phyloP scores from a whole-genome alignment of 2,113 vertebrate species.

The Coracopsis vasa region DNA sequence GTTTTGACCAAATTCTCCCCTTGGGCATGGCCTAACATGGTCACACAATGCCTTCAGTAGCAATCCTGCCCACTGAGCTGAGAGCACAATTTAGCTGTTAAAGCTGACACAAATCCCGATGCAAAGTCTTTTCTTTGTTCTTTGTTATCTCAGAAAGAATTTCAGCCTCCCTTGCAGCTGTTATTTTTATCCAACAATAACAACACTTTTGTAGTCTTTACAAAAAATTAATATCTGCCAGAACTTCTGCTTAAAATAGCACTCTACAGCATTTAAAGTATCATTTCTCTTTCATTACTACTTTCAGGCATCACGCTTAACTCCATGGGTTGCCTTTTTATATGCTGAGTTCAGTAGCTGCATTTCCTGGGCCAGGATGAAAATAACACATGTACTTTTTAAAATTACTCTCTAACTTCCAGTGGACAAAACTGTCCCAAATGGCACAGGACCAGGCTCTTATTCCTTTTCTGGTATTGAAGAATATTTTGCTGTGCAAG shows the following conservation, averaged over 20 bases:
- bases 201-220: neutral
- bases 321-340: neutral
- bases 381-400: neutral
- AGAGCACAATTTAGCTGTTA: slow-evolving; percentile 30
- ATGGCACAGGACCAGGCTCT: neutral
- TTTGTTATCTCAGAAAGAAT: slow-evolving; percentile 44
- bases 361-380: neutral
- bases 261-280: neutral
- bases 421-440: neutral
- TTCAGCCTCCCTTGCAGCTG: slow-evolving; percentile 29
- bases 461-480: neutral
- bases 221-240: neutral
- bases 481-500: neutral
- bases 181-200: slow-evolving; percentile 46
- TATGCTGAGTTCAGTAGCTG: neutral
- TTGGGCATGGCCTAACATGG: neutral
- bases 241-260: neutral
- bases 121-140: slow-evolving; percentile 19
- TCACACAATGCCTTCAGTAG: neutral
- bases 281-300: neutral
- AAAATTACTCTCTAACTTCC: neutral
- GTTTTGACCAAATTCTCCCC: neutral
- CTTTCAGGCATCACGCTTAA: neutral
- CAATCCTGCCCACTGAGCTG: neutral
- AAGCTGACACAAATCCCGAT: slow-evolving; percentile 27